Conservation (phyloP, 2,888 invertebrate species). For the Monopis laevigella region DNA sequence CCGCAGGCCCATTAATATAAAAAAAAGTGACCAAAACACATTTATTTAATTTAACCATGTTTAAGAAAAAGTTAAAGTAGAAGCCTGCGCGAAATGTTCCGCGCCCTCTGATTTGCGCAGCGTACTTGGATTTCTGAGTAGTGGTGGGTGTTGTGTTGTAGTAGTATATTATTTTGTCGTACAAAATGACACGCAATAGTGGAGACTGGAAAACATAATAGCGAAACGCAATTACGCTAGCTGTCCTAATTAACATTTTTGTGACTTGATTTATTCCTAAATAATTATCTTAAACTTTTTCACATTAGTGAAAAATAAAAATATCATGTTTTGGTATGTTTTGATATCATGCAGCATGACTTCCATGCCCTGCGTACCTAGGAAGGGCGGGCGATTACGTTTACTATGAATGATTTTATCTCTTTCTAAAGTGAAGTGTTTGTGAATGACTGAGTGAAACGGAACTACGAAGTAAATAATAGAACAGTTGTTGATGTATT, state of each 20-base stretch:
- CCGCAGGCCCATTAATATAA: too few species aligned
- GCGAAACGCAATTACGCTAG: conserved; percentile 57
- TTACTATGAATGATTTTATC: conserved; percentile 68
- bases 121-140: conserved; percentile 18
- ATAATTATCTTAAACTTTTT: conserved; percentile 24
- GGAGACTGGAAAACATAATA: too few species aligned
- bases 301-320: conserved; percentile 31
- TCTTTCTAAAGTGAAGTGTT: conserved; percentile 64
- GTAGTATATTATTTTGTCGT: conserved; percentile 48
- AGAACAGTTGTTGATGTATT: conserved; percentile 59
- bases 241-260: conserved; percentile 23
- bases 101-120: conserved; percentile 19
- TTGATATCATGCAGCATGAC: conserved; percentile 59
- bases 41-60: too few species aligned
- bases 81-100: conserved; percentile 18
- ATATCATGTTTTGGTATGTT: conserved; percentile 55
- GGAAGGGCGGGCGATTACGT: conserved; percentile 64
- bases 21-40: too few species aligned
- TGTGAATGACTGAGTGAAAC: conserved; percentile 64
- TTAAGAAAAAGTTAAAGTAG: too few species aligned
- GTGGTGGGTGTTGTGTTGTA: conserved; percentile 19
- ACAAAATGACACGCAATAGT: conserved; percentile 66
- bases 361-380: conserved; percentile 65
- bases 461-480: conserved; percentile 60
- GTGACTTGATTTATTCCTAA: conserved; percentile 18